Evolutionary conservation across 1,140 invertebrate genomes (phyloP), one percentile per base, ranked within the genome.

Genomic region (Monomorium pharaonis): DNA sequence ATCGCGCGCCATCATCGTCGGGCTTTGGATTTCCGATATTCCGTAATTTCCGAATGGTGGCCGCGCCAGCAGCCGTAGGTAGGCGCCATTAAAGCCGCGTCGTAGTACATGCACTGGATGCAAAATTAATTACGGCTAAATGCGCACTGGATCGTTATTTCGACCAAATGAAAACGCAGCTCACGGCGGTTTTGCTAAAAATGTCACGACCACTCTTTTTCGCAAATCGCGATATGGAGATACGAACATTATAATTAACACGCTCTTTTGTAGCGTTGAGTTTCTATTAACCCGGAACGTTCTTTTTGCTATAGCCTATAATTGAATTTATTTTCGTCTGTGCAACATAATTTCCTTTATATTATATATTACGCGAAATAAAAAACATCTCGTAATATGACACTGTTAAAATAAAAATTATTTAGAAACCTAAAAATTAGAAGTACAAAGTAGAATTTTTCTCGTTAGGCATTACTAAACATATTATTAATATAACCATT

Each of bases 11-110:
- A 89, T 89, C 88, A 86, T 86, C 88, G 87, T 76, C 84, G 62
- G 62, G 83, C 69, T 72, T 86, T 89, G 88, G 88, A 89, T 89
- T 89, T 89, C 88, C 88, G 88, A 89, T 89, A 89, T 89, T 89
- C 77, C 84, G 77, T 77, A 89, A 89, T 89, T 89, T 89, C 88
- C 88, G 88, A 56, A 60, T 58, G 60, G 76, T 56, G 51, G 84
- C 42, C 72, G 24, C 70, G 56, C 56, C 62, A n/a, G 27, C 76
- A 51, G 76, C 76, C 84, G 58, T 65, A 83, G 58, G 84, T 83
- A 86, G 88, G 62, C 70, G 88, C 70, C 84, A 86, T 89, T 86
- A 89, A 62, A 67, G 56, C 33, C 37, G 30, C 60, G 47, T 30
- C 24, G 76, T 58, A 58, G 76, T 51, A 67, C 77, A 70, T 65